phyloP scores from a whole-genome alignment of 2,113 vertebrate genomes.

The Podocnemis expansa region DNA sequence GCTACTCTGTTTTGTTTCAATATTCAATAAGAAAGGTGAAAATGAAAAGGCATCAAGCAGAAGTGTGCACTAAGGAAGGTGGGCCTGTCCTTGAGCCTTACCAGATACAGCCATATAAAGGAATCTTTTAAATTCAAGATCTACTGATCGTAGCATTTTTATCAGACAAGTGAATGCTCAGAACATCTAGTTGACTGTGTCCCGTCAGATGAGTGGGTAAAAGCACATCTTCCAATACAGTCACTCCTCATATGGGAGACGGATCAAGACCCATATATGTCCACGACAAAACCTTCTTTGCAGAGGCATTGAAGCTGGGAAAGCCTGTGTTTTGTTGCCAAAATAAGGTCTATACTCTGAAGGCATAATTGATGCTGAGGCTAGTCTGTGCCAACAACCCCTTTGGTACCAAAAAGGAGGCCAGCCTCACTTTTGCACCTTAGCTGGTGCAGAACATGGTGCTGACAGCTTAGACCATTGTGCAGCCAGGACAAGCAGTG shows the following conservation, averaged over 20 bases:
- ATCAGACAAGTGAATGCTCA: background rate
- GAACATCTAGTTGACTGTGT: fast-evolving
- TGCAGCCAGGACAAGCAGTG: background rate
- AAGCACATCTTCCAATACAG: background rate
- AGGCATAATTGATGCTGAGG: background rate
- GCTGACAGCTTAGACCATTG: background rate
- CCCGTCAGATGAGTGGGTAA: fast-evolving
- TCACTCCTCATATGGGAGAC: background rate
- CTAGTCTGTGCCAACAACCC: background rate
- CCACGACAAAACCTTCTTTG: background rate
- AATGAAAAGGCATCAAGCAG: fast-evolving
- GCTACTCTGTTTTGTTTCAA: fast-evolving
- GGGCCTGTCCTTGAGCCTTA: background rate
- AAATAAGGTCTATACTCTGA: background rate
- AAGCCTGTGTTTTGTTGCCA: fast-evolving
- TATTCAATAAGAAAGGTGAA: fast-evolving
- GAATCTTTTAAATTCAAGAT: background rate
- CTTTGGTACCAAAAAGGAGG: background rate
- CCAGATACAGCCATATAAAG: background rate
- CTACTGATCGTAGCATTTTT: background rate
- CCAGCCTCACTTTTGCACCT: background rate
- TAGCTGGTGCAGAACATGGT: too few relatives aligned
- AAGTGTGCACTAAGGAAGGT: background rate
- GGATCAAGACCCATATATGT: fast-evolving
- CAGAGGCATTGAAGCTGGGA: fast-evolving